A percentile compares a stretch with the other conserved stretches of the same genome.
These are phyloP conservation scores for Amphilophus citrinellus DNA, from an alignment of 2,113 vertebrate species.

Conservation along the genomic window DNA sequence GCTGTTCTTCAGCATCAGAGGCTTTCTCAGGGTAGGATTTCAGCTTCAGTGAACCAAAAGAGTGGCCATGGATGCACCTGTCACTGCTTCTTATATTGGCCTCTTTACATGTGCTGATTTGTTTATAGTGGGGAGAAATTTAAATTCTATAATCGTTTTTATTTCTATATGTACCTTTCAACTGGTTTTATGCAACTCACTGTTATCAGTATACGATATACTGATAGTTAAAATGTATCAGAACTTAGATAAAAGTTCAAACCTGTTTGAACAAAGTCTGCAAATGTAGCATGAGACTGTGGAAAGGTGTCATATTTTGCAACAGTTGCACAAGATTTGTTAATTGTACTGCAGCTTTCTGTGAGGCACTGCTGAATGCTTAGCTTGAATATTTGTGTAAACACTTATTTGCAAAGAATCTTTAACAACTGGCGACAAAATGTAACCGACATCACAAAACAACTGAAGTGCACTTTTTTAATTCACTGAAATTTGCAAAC, in stretches of 20 bases:
- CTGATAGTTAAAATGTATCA: too few species aligned
- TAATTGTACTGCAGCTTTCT: neutral
- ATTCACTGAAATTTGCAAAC: neutral
- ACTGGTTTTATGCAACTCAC: neutral
- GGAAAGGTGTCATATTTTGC: neutral
- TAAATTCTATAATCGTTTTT: neutral
- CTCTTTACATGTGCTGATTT: slow-evolving; percentile 19
- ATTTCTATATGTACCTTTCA: neutral
- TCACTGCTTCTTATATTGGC: slow-evolving; percentile 35
- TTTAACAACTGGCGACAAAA: neutral
- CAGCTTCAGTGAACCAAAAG: slow-evolving; percentile 39
- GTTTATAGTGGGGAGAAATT: neutral
- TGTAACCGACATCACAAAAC: neutral
- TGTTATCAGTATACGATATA: neutral
- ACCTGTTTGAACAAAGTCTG: neutral
- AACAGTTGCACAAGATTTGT: neutral
- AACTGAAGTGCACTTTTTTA: neutral
- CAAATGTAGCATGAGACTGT: neutral
- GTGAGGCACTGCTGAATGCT: neutral
- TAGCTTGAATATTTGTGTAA: neutral
- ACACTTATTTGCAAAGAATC: neutral
- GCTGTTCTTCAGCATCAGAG: slow-evolving; percentile 43
- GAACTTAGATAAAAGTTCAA: neutral
- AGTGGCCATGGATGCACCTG: slow-evolving; percentile 58
- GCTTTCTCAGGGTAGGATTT: slow-evolving; percentile 62